phyloP scores from a whole-genome alignment of 2,113 vertebrate species.

The Lycaon pictus region DNA sequence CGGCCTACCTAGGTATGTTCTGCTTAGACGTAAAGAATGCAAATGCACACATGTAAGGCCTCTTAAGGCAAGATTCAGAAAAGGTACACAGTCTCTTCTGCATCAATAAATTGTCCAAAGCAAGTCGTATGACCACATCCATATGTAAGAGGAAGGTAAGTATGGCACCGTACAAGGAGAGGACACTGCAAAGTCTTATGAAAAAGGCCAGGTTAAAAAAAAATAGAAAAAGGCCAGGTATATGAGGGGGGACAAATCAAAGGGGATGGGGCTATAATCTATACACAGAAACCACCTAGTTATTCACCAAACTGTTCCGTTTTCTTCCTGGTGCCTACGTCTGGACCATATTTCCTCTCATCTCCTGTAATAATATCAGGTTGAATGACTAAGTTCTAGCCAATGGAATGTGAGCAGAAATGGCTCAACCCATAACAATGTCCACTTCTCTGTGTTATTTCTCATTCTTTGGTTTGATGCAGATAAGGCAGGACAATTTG shows the following conservation, averaged over 20 bases:
- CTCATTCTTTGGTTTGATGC: constrained; percentile 3
- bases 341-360: neutral
- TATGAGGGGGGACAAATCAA: neutral
- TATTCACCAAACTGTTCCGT: neutral
- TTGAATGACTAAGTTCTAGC: neutral
- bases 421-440: neutral
- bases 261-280: neutral
- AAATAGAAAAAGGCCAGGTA: neutral
- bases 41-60: too few species aligned
- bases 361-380: neutral
- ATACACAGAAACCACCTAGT: neutral
- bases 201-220: neutral
- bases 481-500: neutral
- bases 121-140: neutral
- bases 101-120: neutral
- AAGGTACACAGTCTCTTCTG: neutral
- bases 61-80: neutral
- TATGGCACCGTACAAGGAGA: neutral
- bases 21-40: neutral
- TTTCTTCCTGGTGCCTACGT: neutral
- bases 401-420: constrained; percentile 1
- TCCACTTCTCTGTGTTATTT: constrained; percentile 14
- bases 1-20: neutral
- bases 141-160: neutral
- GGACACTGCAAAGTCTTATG: neutral